Evolutionary conservation across 2,888 invertebrate genomes (phyloP), one percentile per base, ranked within the genome.

Genomic region (Drosophila sordidula): DNA sequence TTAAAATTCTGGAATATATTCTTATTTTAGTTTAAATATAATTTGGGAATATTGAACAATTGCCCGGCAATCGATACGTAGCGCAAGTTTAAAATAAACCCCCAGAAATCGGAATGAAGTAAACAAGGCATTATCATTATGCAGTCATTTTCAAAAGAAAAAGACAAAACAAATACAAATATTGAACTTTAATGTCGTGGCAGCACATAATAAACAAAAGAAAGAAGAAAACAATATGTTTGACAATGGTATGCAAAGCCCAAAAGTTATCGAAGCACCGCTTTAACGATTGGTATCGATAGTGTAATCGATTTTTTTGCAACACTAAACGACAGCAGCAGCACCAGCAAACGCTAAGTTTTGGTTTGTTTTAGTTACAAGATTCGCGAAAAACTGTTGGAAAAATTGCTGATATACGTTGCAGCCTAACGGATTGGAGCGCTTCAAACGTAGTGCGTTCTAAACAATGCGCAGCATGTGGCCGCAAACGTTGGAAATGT

Each of bases 401-500:
- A 68, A 75, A 74, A 77, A 65, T 68, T 74, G 83, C 86, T 87
- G 81, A 90, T 87, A 87, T 82, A 82, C 82, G 79, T 78, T 80
- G 74, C 74, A 81, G 78, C 62, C 66, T 44, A 72, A 78, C 73
- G 70, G 80, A 70, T 75, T 80, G 80, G 80, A 73, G 72, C 55
- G 62, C 78, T 67, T 72, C 45, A 56, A 67, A 72, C 65, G 56
- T 63, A 77, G 59, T 79, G 74, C 74, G 83, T 68, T 70, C 50
- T 68, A 61, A 58, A 63, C 51, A 69, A 75, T 73, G 78, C 70
- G 80, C 77, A 91, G 85, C 70, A 91, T 91, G 91, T 91, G 91
- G 91, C 91, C 91, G 79, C 90, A 91, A 89, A 89, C 91, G 79
- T 89, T 91, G 76, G 89, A 97, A 93, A 95, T 97, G 95, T 95